Percentiles rank a stretch among this genome's conserved stretches.
Conservation (phyloP, 1,140 invertebrate species). For the Euura lappo region DNA sequence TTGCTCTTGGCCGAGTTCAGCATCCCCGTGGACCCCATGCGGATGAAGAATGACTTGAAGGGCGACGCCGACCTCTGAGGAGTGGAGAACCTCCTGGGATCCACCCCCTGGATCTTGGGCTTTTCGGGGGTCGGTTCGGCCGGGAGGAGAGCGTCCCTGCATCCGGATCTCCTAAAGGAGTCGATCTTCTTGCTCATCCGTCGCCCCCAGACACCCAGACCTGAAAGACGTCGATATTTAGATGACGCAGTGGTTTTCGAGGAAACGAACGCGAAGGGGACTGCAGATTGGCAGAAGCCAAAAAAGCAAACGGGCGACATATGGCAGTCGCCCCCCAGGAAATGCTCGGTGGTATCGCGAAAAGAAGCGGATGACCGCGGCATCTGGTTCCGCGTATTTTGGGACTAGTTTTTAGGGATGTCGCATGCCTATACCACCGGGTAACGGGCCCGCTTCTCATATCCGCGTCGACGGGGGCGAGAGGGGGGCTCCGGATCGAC, state of each 20-base stretch:
- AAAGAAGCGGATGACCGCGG: conserved; percentile 4
- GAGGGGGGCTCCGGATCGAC: conserved; percentile 20
- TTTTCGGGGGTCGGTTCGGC: conserved; percentile 38
- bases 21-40: conserved; percentile 79
- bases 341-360: not conserved
- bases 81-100: conserved; percentile 56
- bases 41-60: conserved; percentile 75
- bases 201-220: conserved; percentile 79
- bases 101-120: conserved; percentile 46
- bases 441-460: not conserved
- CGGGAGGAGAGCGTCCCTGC: conserved; percentile 62
- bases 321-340: conserved; percentile 22
- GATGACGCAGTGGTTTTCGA: not conserved
- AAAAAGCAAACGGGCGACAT: conserved; percentile 30
- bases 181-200: conserved; percentile 81
- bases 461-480: conserved; percentile 1
- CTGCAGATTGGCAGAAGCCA: not conserved
- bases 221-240: conserved; percentile 55
- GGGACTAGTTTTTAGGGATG: conserved; percentile 47
- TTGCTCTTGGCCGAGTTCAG: conserved; percentile 66
- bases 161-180: conserved; percentile 71
- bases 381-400: conserved; percentile 44
- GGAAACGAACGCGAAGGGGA: too few relatives aligned
- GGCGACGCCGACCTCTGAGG: conserved; percentile 67
- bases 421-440: conserved; percentile 25